Evolutionary conservation across 2,888 invertebrate species (phyloP).

Genomic region (Aporophyla lueneburgensis): DNA sequence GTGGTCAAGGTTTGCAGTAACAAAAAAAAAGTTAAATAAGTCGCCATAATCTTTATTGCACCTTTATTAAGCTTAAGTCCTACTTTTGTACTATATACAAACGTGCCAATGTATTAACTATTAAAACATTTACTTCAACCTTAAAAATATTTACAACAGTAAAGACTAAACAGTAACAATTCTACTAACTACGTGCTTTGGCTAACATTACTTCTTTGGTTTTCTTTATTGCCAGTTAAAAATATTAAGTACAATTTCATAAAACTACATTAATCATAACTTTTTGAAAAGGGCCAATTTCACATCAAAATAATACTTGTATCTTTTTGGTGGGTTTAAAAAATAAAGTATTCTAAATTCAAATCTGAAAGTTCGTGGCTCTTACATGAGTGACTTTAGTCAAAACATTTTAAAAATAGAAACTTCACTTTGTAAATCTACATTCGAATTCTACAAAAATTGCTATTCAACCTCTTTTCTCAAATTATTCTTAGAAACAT

Average conservation of each 20-base stretch:
- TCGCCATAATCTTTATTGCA: slow-evolving; percentile 78
- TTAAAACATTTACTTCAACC: slow-evolving; percentile 77
- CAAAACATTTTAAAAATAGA: slow-evolving; percentile 45
- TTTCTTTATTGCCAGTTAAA: slow-evolving; percentile 64
- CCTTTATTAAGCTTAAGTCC: slow-evolving; percentile 80
- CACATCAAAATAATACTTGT: neutral
- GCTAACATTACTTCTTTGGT: slow-evolving; percentile 75
- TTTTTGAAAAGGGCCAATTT: neutral
- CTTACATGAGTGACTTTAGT: slow-evolving; percentile 6
- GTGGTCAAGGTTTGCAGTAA: neutral
- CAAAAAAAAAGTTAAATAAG: slow-evolving; percentile 40
- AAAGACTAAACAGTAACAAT: slow-evolving; percentile 78
- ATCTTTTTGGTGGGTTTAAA: neutral
- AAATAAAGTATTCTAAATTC: slow-evolving; percentile 18
- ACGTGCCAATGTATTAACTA: slow-evolving; percentile 81
- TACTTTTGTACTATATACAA: slow-evolving; percentile 88
- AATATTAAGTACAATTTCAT: slow-evolving; percentile 45
- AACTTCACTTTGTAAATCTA: slow-evolving; percentile 50
- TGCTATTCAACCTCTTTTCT: slow-evolving; percentile 42
- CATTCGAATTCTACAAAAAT: slow-evolving; percentile 50
- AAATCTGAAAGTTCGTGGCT: slow-evolving; percentile 18
- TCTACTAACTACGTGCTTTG: slow-evolving; percentile 79
- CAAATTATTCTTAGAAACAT: slow-evolving; percentile 13
- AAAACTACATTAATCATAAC: slow-evolving; percentile 15
- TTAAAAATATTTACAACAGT: slow-evolving; percentile 84